A percentile compares a stretch with the other conserved stretches of the same genome.
These are phyloP conservation scores for Anser brachyrhynchus DNA, from an alignment of 2,113 vertebrate species.

Conservation along the genomic window DNA sequence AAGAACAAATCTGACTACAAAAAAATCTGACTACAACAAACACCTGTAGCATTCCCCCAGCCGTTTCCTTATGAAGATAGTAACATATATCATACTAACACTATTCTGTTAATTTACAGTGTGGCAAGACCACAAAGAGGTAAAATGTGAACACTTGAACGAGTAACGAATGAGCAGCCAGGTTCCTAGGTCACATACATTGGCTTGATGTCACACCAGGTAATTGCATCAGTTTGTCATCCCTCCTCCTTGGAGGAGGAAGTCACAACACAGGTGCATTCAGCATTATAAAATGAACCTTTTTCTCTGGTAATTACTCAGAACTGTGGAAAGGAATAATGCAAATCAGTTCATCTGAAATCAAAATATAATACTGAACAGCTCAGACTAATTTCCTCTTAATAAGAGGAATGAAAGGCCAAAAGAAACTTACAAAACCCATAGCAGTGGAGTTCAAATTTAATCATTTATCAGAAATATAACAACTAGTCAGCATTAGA, in stretches of 20 bases:
- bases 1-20: background rate
- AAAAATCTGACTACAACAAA: background rate
- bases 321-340: background rate
- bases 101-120: background rate
- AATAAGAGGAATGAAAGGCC: background rate
- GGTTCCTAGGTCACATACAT: background rate
- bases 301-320: background rate
- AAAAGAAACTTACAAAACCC: background rate
- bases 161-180: background rate
- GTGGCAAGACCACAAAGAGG: background rate
- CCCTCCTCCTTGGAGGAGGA: background rate
- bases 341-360: background rate
- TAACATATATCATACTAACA: fast-evolving
- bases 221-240: background rate
- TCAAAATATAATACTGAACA: background rate
- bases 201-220: background rate
- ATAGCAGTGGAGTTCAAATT: background rate
- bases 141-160: background rate
- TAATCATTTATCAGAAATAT: background rate
- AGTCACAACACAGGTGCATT: background rate
- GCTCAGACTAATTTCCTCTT: background rate
- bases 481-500: background rate
- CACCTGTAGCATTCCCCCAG: background rate
- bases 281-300: background rate
- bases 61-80: background rate